Percentiles rank a stretch among this genome's conserved stretches.
Conservation (phyloP, 2,797 vertebrate species). For the Orientallactaga sibirica region DNA sequence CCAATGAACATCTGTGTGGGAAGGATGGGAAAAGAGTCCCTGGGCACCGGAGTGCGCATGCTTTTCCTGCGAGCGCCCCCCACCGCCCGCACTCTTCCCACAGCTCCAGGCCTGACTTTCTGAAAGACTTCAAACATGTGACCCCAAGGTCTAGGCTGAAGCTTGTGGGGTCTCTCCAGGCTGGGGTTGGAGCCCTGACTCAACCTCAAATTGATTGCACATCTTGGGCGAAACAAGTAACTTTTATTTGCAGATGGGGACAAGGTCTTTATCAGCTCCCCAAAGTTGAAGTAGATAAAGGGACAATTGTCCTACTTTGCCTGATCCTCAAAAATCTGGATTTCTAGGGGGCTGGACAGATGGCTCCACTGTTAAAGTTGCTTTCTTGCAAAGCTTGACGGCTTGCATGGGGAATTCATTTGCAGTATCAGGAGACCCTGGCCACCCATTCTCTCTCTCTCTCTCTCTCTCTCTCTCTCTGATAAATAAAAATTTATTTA, state of each 20-base stretch:
- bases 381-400: too few relatives aligned
- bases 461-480: too few relatives aligned
- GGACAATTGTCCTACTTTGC: slow-evolving; percentile 3
- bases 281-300: not conserved
- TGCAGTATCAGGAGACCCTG: too few relatives aligned
- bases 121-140: not conserved
- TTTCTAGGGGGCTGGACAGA: too few relatives aligned
- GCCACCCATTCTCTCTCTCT: too few relatives aligned
- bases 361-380: too few relatives aligned
- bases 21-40: not conserved
- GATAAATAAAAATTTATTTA: too few relatives aligned
- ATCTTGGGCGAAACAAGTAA: not conserved
- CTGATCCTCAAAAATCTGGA: not conserved
- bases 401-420: too few relatives aligned
- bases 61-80: not conserved
- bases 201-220: not conserved
- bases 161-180: not conserved
- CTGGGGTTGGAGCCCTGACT: slow-evolving; percentile 24
- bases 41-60: fast-evolving
- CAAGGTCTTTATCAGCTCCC: not conserved
- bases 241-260: not conserved
- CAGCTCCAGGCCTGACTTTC: not conserved
- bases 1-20: slow-evolving; percentile 95
- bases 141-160: not conserved
- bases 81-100: not conserved